A percentile compares a stretch with the other conserved stretches of the same genome.
Conservation (phyloP, 2,888 invertebrate genomes). For the Orthosia cruda region DNA sequence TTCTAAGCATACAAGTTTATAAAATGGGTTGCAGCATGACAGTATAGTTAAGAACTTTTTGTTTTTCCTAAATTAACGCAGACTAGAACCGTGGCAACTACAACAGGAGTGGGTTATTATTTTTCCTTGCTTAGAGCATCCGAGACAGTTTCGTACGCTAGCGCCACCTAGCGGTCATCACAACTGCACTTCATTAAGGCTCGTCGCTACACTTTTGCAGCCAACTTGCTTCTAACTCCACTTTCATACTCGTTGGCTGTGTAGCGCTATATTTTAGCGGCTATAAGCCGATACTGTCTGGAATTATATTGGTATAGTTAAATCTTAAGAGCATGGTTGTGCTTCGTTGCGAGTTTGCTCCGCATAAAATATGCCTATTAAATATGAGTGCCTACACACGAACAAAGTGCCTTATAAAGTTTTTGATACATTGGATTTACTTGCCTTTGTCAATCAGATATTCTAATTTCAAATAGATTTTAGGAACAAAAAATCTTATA, state of each 20-base stretch:
- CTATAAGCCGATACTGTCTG: conserved; percentile 30
- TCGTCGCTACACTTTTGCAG: conserved; percentile 44
- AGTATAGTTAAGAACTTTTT: conserved; percentile 18
- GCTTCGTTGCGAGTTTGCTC: conserved; percentile 49
- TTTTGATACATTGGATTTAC: conserved; percentile 1
- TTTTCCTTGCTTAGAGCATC: conserved; percentile 42
- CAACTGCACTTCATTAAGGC: conserved; percentile 47
- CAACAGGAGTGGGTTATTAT: conserved; percentile 26
- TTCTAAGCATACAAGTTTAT: conserved; percentile 9
- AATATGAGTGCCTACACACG: neutral
- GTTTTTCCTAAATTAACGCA: conserved; percentile 7
- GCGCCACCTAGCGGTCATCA: conserved; percentile 14
- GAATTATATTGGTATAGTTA: conserved; percentile 41
- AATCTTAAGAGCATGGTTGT: conserved; percentile 38
- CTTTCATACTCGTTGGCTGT: conserved; percentile 29
- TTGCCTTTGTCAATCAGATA: neutral
- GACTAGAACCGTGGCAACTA: conserved; percentile 5
- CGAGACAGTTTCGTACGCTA: conserved; percentile 23
- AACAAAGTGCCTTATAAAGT: conserved; percentile 3
- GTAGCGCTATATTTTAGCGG: conserved; percentile 29
- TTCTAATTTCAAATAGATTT: neutral
- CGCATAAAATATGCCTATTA: conserved; percentile 12
- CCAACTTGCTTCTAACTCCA: conserved; percentile 29
- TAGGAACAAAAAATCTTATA: neutral
- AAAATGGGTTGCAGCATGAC: conserved; percentile 5